Base-by-base conservation (phyloP, 2,888 invertebrate genomes). In the Craniophora ligustri region DNA sequence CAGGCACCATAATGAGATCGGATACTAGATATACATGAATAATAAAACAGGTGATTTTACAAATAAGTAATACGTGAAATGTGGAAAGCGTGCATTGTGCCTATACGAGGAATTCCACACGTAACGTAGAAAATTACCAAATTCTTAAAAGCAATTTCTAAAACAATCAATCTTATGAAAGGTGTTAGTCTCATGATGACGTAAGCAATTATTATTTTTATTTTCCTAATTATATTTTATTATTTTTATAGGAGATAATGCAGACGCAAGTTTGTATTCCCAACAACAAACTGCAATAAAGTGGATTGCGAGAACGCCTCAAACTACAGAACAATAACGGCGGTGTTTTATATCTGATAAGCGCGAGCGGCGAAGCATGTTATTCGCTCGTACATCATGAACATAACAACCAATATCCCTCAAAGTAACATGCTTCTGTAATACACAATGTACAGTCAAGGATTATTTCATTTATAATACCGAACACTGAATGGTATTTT, bases 31-130 rank as follows among this genome's bases (percentile, higher is more conserved):
- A 23, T n/a, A 26, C 31, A 38, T 66, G 32, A 50, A 59, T 62
- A 50, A 66, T 50, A 6, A 49, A 62, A 13, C 11, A 44, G 3
- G 13, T 21, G 32, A 34, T 44, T 44, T 23, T 45, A 23, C 14
- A 13, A 49, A 45, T 65, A n/a, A n/a, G n/a, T n/a, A n/a, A n/a
- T 57, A 48, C 31, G n/a, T 32, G 1, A 44, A 48, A 58, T 23
- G 10, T 10, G 49, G 18, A 16, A 57, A 39, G 26, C 31, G 21
- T 21, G 34, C 32, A 23, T 31, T 26, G 8, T 6, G 8, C 1
- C 34, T 34, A 8, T 15, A 23, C 21, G 10, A 16, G 8, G 16
- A 5, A 11, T 0, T 16, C 15, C 11, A 11, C 3, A 18, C n/a
- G n/a, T n/a, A n/a, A n/a, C n/a, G n/a, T n/a, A n/a, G n/a, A n/a